These are phyloP conservation scores for Hucho hucho DNA, from an alignment of 2,113 vertebrate genomes.

Conservation along the genomic window DNA sequence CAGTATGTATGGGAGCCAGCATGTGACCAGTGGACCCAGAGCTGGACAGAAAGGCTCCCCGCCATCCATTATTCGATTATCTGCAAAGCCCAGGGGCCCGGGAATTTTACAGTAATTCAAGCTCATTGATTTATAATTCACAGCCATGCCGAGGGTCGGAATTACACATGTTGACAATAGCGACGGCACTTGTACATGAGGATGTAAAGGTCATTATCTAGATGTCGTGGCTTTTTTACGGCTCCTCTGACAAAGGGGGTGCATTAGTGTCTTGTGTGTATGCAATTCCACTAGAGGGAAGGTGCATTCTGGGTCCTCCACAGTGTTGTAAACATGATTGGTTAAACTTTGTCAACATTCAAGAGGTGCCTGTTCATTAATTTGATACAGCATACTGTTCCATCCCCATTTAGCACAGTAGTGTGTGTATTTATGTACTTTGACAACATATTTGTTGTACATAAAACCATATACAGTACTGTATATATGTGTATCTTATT, in stretches of 20 bases:
- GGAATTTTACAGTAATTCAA: slow-evolving; percentile 59
- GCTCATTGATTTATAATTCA: slow-evolving; percentile 72
- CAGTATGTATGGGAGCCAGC: slow-evolving; percentile 45
- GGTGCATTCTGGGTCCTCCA: not conserved
- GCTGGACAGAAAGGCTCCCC: slow-evolving; percentile 42
- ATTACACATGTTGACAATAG: slow-evolving; percentile 67
- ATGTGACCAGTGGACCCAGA: slow-evolving; percentile 40
- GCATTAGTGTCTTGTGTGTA: slow-evolving; percentile 17
- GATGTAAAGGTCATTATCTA: slow-evolving; percentile 69
- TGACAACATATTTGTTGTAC: too few species aligned
- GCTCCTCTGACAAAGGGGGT: slow-evolving; percentile 29
- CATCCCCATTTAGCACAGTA: not conserved
- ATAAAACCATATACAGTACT: too few species aligned
- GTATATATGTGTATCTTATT: too few species aligned
- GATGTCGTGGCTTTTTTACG: slow-evolving; percentile 54
- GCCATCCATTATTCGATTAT: slow-evolving; percentile 40
- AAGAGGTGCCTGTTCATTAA: not conserved
- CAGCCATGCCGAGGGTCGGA: slow-evolving; percentile 39
- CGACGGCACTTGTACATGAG: slow-evolving; percentile 38
- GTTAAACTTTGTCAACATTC: slow-evolving; percentile 19
- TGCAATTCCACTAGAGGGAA: slow-evolving; percentile 21
- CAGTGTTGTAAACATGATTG: slow-evolving; percentile 12
- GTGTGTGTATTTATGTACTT: not conserved
- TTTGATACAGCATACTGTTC: not conserved
- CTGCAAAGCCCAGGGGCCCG: slow-evolving; percentile 40